phyloP scores from a whole-genome alignment of 2,113 vertebrate species.

The Spheniscus mendiculus region DNA sequence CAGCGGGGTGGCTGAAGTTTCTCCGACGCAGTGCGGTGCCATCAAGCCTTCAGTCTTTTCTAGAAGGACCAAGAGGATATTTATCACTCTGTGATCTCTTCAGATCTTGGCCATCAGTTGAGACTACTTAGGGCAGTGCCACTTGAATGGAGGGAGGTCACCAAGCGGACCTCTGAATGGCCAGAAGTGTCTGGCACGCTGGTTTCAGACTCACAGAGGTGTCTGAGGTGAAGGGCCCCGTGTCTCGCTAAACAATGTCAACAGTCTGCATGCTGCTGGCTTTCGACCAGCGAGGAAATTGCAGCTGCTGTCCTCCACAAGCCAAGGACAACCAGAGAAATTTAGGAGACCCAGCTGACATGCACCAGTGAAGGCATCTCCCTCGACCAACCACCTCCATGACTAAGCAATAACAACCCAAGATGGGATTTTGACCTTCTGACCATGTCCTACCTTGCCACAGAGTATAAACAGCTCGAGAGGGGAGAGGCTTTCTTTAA shows the following conservation, averaged over 20 bases:
- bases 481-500: neutral
- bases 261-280: neutral
- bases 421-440: neutral
- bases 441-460: neutral
- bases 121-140: neutral
- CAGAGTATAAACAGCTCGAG: accelerated
- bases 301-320: neutral
- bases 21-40: accelerated
- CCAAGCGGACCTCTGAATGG: neutral
- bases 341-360: neutral
- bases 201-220: neutral
- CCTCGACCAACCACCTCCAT: neutral
- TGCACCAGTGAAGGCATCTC: neutral
- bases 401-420: neutral
- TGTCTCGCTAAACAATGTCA: neutral
- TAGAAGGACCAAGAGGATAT: neutral
- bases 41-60: neutral
- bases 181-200: neutral
- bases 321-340: slow-evolving; percentile 29
- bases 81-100: neutral
- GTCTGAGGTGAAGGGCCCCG: neutral
- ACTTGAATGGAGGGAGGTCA: neutral
- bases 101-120: neutral
- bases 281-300: slow-evolving; percentile 11
- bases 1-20: neutral